Evolutionary conservation across 2,797 vertebrate species (phyloP).

Genomic region (Notolabrus celidotus): DNA sequence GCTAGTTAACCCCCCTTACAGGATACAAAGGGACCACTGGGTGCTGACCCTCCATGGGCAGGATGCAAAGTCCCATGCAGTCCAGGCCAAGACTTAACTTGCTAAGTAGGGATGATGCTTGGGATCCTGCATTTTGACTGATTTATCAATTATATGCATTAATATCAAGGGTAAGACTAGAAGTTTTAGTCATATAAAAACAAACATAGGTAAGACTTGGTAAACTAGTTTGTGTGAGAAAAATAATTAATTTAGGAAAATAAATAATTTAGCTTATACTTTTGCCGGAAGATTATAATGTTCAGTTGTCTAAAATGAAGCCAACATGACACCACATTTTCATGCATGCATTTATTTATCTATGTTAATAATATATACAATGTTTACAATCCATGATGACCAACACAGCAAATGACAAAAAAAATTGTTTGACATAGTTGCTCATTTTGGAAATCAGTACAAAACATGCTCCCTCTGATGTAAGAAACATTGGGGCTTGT

Average conservation of each 20-base stretch:
- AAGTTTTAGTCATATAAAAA: no score
- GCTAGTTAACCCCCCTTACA: neutral
- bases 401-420: slow-evolving; percentile 41
- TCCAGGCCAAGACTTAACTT: neutral
- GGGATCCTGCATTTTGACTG: no score
- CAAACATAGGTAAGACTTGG: no score
- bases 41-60: slow-evolving; percentile 3
- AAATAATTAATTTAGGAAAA: no score
- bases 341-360: slow-evolving; percentile 62
- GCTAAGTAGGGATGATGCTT: no score
- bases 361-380: slow-evolving; percentile 43
- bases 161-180: no score
- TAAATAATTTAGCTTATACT: no score
- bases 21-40: neutral
- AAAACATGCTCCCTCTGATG: slow-evolving; percentile 31
- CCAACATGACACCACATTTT: slow-evolving; percentile 21
- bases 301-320: slow-evolving; percentile 13
- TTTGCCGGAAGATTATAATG: neutral
- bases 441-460: slow-evolving; percentile 47
- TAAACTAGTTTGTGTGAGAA: no score
- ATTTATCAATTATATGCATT: no score
- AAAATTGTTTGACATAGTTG: slow-evolving; percentile 13
- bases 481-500: neutral
- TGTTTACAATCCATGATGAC: slow-evolving; percentile 52
- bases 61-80: neutral